Conservation (phyloP, 2,888 invertebrate genomes). For the Micoletzkya japonica region DNA sequence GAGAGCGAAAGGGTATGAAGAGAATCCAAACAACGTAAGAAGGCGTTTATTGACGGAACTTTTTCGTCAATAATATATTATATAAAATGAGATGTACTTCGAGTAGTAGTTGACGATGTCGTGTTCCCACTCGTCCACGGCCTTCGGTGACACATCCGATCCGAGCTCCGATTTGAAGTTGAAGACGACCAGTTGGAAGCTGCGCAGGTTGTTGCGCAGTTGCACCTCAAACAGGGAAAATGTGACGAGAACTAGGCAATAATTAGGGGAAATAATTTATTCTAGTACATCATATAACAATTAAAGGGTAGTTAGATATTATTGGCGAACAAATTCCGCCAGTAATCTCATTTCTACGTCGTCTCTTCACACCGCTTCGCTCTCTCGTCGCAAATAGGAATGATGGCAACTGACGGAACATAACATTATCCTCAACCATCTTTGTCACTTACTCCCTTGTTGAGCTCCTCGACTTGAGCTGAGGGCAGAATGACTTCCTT, state of each 20-base stretch:
- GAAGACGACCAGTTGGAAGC: slow-evolving; percentile 13
- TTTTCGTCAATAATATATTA: not conserved
- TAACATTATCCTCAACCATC: not conserved
- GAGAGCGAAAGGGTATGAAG: too few species aligned
- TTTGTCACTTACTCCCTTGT: not conserved
- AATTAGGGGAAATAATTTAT: too few species aligned
- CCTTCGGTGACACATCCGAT: not conserved
- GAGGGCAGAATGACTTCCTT: not conserved
- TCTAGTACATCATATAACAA: too few species aligned
- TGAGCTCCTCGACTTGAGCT: slow-evolving; percentile 7
- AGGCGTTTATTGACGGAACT: too few species aligned
- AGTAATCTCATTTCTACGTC: too few species aligned
- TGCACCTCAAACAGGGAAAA: slow-evolving; percentile 1
- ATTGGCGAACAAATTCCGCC: too few species aligned
- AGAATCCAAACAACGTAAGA: too few species aligned
- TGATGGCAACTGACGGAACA: not conserved
- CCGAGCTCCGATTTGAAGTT: slow-evolving; percentile 20
- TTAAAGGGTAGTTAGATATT: too few species aligned
- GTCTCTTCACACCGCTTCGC: too few species aligned
- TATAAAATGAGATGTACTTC: too few species aligned
- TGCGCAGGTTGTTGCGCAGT: slow-evolving; percentile 17
- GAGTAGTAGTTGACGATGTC: slow-evolving; percentile 16
- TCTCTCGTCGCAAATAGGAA: too few species aligned
- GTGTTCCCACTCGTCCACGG: slow-evolving; percentile 14
- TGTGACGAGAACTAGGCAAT: not conserved